Evolutionary conservation across 2,113 vertebrate species (phyloP).

Genomic region (Microtus ochrogaster): DNA sequence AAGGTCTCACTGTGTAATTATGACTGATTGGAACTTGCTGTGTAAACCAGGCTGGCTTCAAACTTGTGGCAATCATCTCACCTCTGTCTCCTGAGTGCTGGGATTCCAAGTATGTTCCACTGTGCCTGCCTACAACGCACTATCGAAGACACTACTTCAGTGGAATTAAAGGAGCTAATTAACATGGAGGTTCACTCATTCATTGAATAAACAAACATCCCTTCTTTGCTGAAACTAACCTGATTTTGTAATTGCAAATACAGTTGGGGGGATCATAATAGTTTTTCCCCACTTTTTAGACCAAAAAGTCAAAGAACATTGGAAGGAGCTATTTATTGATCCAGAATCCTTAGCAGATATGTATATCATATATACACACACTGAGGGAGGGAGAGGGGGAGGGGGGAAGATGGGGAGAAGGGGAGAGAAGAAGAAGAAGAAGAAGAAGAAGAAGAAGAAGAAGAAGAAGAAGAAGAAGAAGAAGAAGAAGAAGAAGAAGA

Average conservation of each 20-base stretch:
- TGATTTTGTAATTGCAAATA: constrained; percentile 15
- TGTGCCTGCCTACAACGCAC: not conserved
- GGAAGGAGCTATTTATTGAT: not conserved
- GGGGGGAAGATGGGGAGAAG: no score
- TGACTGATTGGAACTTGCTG: not conserved
- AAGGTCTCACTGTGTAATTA: not conserved
- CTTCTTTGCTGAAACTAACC: constrained; percentile 17
- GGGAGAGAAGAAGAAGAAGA: no score
- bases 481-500: no score
- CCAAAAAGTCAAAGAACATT: not conserved
- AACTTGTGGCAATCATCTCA: not conserved
- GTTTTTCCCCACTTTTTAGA: not conserved
- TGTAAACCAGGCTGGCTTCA: not conserved
- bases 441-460: no score
- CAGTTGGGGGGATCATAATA: not conserved
- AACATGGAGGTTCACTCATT: not conserved
- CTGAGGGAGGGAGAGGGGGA: no score
- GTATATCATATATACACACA: not conserved
- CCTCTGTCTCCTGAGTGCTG: not conserved
- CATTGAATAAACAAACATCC: not conserved
- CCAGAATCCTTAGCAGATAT: not conserved
- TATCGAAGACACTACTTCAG: not conserved
- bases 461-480: no score
- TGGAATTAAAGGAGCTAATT: not conserved
- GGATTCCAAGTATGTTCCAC: not conserved